phyloP scores from a whole-genome alignment of 2,113 vertebrate species.

The Oryzias curvinotus region DNA sequence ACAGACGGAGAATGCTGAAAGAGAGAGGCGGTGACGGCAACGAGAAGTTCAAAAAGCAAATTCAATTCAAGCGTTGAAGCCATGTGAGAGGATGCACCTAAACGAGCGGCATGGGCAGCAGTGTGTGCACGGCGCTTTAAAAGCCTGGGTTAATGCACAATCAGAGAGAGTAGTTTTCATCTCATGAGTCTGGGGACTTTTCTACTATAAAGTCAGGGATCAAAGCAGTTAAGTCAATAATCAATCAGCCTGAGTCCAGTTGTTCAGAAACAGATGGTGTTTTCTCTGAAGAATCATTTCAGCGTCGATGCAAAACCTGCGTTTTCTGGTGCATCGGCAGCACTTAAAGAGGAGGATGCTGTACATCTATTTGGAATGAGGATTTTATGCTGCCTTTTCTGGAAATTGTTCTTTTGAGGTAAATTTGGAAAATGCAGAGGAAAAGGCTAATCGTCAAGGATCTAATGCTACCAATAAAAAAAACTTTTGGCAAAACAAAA shows the following conservation, averaged over 20 bases:
- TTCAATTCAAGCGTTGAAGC: constrained; percentile 10
- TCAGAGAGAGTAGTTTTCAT: constrained; percentile 57
- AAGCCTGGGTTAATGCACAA: constrained; percentile 34
- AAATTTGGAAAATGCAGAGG: constrained; percentile 10
- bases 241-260: constrained; percentile 57
- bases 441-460: background rate
- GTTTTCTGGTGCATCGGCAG: constrained; percentile 1
- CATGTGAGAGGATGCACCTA: constrained; percentile 2
- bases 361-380: constrained; percentile 32
- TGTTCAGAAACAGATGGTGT: constrained; percentile 65
- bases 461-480: background rate
- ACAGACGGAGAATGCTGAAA: constrained; percentile 25
- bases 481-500: too few relatives aligned
- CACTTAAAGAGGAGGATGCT: background rate
- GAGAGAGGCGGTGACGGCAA: constrained; percentile 38
- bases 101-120: background rate
- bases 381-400: constrained; percentile 29
- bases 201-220: constrained; percentile 46
- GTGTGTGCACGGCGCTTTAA: background rate
- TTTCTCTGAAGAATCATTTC: constrained; percentile 20
- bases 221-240: constrained; percentile 59
- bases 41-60: constrained; percentile 39
- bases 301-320: constrained; percentile 9
- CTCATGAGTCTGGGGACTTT: constrained; percentile 34
- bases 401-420: constrained; percentile 14